phyloP scores from a whole-genome alignment of 2,797 vertebrate genomes.

The Miopithecus talapoin region DNA sequence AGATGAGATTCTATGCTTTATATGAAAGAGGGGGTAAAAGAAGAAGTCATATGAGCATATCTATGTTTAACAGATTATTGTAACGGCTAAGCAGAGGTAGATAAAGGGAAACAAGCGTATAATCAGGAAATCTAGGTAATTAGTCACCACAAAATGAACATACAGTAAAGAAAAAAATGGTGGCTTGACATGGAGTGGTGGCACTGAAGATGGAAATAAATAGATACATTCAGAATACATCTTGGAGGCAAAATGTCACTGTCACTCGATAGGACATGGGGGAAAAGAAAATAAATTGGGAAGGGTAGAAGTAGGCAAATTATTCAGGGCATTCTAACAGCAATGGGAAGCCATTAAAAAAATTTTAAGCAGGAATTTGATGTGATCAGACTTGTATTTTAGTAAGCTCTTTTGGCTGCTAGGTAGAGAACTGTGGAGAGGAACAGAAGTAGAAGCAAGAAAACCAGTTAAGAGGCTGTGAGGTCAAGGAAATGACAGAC shows the following conservation, averaged over 20 bases:
- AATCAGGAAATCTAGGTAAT: not conserved
- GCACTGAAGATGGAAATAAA: not conserved
- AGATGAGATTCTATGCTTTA: not conserved
- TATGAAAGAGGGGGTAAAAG: not conserved
- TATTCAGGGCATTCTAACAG: conserved; percentile 8
- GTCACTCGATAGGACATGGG: not conserved
- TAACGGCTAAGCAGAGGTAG: not conserved
- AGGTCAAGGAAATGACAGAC: conserved; percentile 15
- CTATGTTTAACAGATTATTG: not conserved
- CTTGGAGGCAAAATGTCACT: conserved; percentile 1
- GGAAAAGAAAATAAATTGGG: not conserved
- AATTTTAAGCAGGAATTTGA: conserved; percentile 15
- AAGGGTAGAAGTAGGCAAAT: not conserved
- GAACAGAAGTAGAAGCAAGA: not conserved
- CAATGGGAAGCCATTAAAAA: conserved; percentile 6
- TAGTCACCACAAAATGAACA: not conserved
- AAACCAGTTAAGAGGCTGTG: not conserved
- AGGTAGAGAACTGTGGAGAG: not conserved
- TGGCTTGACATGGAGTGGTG: not conserved
- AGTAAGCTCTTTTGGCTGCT: not conserved
- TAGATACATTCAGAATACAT: conserved; percentile 1
- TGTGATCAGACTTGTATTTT: conserved; percentile 33
- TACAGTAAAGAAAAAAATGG: conserved; percentile 19
- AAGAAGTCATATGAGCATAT: not conserved
- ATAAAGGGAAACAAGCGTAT: not conserved